Evolutionary conservation across 2,888 invertebrate genomes (phyloP).

Genomic region (Pristionchus fissidentatus): DNA sequence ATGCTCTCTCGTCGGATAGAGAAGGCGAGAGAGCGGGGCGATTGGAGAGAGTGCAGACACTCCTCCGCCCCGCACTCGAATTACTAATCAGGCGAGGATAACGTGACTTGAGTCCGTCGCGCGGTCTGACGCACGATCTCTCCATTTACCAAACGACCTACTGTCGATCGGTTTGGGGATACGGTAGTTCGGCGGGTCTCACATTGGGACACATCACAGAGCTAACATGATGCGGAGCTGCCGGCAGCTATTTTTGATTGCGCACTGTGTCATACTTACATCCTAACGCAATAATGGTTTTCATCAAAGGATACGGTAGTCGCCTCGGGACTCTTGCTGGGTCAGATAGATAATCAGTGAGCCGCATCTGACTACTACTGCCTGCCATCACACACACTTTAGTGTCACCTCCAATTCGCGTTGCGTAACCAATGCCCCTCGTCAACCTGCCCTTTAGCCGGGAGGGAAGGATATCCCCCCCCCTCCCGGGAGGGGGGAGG

Average conservation of each 20-base stretch:
- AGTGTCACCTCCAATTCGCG: slow-evolving; percentile 21
- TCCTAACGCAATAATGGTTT: not conserved
- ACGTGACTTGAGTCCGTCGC: not conserved
- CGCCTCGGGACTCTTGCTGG: not conserved
- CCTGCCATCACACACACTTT: slow-evolving; percentile 41
- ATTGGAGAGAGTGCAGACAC: not conserved
- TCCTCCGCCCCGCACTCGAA: not conserved
- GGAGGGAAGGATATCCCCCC: not conserved
- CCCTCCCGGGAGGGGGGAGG: not conserved
- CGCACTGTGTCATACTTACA: not conserved
- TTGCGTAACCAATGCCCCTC: not conserved
- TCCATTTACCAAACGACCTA: not conserved
- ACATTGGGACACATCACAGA: too few relatives aligned
- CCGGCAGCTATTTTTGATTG: too few relatives aligned
- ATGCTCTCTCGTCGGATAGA: not conserved
- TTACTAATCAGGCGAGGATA: slow-evolving; percentile 35
- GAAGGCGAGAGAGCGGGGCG: not conserved
- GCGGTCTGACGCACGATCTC: not conserved
- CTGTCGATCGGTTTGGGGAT: too few relatives aligned
- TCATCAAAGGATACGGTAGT: not conserved
- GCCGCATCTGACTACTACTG: too few relatives aligned
- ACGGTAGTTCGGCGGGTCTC: too few relatives aligned
- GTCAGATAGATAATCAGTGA: not conserved
- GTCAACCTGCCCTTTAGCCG: not conserved
- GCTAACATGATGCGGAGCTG: too few relatives aligned